These are phyloP conservation scores for Pogonophryne albipinna DNA, from an alignment of 2,797 vertebrate species.

Conservation along the genomic window DNA sequence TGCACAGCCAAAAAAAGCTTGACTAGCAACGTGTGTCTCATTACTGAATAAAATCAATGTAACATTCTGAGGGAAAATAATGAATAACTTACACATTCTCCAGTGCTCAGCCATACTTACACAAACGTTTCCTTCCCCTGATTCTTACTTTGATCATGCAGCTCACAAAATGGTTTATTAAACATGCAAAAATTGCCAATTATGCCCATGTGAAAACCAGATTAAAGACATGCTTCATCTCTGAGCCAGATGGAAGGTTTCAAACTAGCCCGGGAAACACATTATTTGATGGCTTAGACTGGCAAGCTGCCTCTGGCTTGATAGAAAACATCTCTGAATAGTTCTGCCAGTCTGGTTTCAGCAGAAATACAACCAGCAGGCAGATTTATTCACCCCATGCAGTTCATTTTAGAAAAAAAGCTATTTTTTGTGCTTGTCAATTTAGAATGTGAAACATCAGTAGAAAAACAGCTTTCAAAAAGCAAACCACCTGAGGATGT, in stretches of 20 bases:
- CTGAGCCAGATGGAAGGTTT: slow-evolving; percentile 44
- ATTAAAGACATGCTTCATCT: slow-evolving; percentile 33
- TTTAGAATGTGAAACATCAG: background rate
- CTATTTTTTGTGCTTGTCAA: background rate
- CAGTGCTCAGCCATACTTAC: background rate
- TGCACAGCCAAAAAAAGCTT: background rate
- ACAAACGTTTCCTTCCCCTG: background rate
- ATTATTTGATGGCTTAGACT: slow-evolving; percentile 25
- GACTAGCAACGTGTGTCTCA: background rate
- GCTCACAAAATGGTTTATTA: slow-evolving; percentile 44
- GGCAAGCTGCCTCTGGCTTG: slow-evolving; percentile 24
- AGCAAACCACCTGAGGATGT: background rate
- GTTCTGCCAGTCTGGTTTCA: background rate
- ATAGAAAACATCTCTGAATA: background rate
- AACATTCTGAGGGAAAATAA: background rate
- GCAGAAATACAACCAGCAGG: background rate
- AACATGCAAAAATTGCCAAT: slow-evolving; percentile 11
- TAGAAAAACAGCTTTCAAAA: background rate
- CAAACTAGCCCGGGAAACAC: slow-evolving; percentile 24
- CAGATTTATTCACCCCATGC: background rate
- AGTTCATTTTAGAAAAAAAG: background rate
- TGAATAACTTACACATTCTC: background rate
- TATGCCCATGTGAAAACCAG: slow-evolving; percentile 28
- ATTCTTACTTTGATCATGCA: slow-evolving; percentile 13
- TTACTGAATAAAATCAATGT: too few species aligned